Evolutionary conservation across 2,113 vertebrate genomes (phyloP).

Genomic region (Poecilia latipinna): DNA sequence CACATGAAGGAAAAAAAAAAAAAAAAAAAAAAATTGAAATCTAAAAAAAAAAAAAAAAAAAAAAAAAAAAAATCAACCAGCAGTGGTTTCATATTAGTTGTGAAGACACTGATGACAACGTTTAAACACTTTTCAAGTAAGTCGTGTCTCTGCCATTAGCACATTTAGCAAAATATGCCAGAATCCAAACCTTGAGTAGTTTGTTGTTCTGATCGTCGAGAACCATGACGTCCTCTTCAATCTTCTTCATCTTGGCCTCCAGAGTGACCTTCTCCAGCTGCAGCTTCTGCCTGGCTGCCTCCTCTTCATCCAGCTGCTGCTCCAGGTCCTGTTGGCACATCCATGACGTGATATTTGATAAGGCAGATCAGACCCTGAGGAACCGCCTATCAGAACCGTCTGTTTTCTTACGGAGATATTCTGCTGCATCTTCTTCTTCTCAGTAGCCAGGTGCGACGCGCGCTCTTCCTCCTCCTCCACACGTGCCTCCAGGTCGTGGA

Average conservation of each 20-base stretch:
- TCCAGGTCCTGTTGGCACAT: conserved; percentile 87
- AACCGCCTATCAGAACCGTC: neutral
- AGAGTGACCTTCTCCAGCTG: conserved; percentile 96
- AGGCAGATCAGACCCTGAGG: neutral
- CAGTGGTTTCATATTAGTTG: too few relatives aligned
- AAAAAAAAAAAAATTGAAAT: too few relatives aligned
- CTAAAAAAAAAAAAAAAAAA: too few relatives aligned
- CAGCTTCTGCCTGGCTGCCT: conserved; percentile 93
- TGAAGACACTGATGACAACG: too few relatives aligned
- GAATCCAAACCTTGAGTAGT: conserved; percentile 85
- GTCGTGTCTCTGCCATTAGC: too few relatives aligned
- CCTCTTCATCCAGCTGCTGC: conserved; percentile 97
- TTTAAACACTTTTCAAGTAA: too few relatives aligned
- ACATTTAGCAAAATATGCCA: too few relatives aligned
- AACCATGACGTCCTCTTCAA: conserved; percentile 93
- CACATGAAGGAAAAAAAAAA: too few relatives aligned
- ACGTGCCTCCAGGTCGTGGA: conserved; percentile 95
- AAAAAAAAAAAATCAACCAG: too few relatives aligned
- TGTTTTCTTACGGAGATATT: conserved; percentile 86
- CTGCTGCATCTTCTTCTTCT: conserved; percentile 99
- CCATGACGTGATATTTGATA: neutral
- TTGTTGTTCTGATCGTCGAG: conserved; percentile 96
- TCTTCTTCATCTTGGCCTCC: conserved; percentile 94
- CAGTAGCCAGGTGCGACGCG: conserved; percentile 84
- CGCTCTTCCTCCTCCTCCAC: conserved; percentile 97